phyloP scores from a whole-genome alignment of 92 coral and sea anemone genomes.

The Ricordea florida region DNA sequence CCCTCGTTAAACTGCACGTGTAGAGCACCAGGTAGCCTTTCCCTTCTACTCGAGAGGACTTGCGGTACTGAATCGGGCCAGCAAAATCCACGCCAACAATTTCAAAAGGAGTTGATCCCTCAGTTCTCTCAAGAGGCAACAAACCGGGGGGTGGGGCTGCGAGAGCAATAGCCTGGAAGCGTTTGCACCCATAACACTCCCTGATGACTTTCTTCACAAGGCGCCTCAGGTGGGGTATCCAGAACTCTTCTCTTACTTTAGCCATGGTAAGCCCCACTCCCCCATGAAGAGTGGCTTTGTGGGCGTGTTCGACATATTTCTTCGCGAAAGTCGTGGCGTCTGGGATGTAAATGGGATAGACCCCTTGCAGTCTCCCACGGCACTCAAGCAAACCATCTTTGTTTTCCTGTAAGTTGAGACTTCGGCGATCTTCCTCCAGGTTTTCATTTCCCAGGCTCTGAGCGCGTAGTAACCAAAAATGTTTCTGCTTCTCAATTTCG shows the following conservation, averaged over 20 bases:
- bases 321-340: slow-evolving; percentile 31
- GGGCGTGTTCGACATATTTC: slow-evolving; percentile 12
- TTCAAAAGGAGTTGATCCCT: background rate
- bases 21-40: slow-evolving; percentile 23
- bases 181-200: slow-evolving; percentile 7
- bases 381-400: slow-evolving; percentile 50
- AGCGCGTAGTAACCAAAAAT: slow-evolving; percentile 30
- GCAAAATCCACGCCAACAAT: slow-evolving; percentile 3
- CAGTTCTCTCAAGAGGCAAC: background rate
- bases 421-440: slow-evolving; percentile 39
- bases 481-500: slow-evolving; percentile 41
- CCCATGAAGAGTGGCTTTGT: slow-evolving; percentile 26
- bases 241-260: slow-evolving; percentile 6
- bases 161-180: slow-evolving; percentile 4
- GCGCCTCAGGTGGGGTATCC: slow-evolving; percentile 20
- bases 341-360: slow-evolving; percentile 46
- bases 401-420: slow-evolving; percentile 45
- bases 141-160: slow-evolving; percentile 26
- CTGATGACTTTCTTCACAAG: slow-evolving; percentile 1
- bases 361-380: slow-evolving; percentile 51
- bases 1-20: slow-evolving; percentile 34
- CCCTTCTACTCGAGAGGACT: slow-evolving; percentile 13
- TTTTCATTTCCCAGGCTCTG: slow-evolving; percentile 29
- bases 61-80: slow-evolving; percentile 14
- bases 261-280: slow-evolving; percentile 28